Evolutionary conservation across 2,888 invertebrate genomes (phyloP).

Genomic region (Hydriomena furcata): DNA sequence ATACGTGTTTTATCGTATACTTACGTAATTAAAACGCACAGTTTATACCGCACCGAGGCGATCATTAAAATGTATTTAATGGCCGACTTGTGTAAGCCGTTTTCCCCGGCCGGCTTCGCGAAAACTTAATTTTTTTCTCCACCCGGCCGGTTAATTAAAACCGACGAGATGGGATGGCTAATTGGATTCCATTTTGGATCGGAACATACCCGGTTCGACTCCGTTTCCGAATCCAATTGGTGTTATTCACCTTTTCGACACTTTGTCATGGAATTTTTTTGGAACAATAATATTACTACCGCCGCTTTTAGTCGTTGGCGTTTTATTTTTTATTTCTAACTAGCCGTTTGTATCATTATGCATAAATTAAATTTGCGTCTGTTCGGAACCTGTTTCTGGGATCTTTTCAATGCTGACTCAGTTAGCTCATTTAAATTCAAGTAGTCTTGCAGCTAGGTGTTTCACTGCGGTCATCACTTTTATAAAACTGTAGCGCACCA

Average conservation of each 20-base stretch:
- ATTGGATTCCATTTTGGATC: constrained; percentile 76
- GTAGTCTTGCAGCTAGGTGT: constrained; percentile 7
- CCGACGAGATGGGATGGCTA: constrained; percentile 66
- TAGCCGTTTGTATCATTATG: constrained; percentile 24
- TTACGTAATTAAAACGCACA: constrained; percentile 57
- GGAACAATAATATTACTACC: constrained; percentile 26
- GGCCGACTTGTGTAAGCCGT: constrained; percentile 57
- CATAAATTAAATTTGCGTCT: constrained; percentile 27
- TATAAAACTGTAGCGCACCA: background rate
- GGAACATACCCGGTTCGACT: constrained; percentile 55
- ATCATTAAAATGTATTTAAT: constrained; percentile 63
- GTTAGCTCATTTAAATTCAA: constrained; percentile 32
- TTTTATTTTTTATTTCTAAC: constrained; percentile 35
- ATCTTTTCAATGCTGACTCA: constrained; percentile 23
- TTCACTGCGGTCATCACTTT: constrained; percentile 9
- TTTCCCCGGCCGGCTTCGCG: constrained; percentile 53
- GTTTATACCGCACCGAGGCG: constrained; percentile 45
- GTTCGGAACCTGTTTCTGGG: constrained; percentile 27
- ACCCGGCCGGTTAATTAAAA: constrained; percentile 62
- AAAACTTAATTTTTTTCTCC: constrained; percentile 51
- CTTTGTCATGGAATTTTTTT: constrained; percentile 53
- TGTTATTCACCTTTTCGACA: constrained; percentile 58
- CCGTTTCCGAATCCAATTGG: constrained; percentile 51
- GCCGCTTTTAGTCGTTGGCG: constrained; percentile 26
- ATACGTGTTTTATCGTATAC: constrained; percentile 53